Base-by-base conservation (phyloP, 1,140 invertebrate species). In the Steinernema khuongi region DNA sequence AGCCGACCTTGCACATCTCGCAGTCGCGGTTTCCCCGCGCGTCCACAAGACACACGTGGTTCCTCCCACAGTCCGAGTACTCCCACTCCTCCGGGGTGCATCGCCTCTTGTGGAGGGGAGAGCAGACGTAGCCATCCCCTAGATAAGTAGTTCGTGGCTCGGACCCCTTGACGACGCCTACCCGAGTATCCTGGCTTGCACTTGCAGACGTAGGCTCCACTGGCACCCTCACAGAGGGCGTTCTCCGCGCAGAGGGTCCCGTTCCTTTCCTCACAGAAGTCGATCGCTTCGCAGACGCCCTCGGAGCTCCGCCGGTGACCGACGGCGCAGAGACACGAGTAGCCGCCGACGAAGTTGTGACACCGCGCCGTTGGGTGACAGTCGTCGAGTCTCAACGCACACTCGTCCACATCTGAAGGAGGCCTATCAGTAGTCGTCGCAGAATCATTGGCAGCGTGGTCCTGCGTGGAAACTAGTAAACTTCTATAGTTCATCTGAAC, bases 181-280 rank as follows among this genome's bases (percentile, higher is more conserved):
- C 50, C 50, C 26, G 50, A 11, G 22, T 95, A 96, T 80, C 94
- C 94, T 74, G 93, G 93, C 87, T 92, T 94, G 87, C 94, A 97
- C 80, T 93, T 92, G 89, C 94, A 97, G 86, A 92, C 91, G 88
- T 93, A 97, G 87, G 93, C 93, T 80, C 94, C 94, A 76, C 96
- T 89, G 74, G 93, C 94, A 88, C 97, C 97, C 79, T 93, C 95
- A 88, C 94, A 97, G 85, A 94, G 92, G 72, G 94, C 92, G 88
- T 96, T 96, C 82, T 94, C 92, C 89, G 95, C 93, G 88, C 94
- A 97, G 83, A 94, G 94, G 79, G 93, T 89, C 86, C 93, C 73
- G 36, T 77, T 92, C 19, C 77, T 69, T 36, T 82, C 81, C 88
- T 94, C 94, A 88, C 94, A 97, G 88, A 96, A 94, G 88, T 96